phyloP scores from a whole-genome alignment of 2,797 vertebrate species.

The Trematomus bernacchii region DNA sequence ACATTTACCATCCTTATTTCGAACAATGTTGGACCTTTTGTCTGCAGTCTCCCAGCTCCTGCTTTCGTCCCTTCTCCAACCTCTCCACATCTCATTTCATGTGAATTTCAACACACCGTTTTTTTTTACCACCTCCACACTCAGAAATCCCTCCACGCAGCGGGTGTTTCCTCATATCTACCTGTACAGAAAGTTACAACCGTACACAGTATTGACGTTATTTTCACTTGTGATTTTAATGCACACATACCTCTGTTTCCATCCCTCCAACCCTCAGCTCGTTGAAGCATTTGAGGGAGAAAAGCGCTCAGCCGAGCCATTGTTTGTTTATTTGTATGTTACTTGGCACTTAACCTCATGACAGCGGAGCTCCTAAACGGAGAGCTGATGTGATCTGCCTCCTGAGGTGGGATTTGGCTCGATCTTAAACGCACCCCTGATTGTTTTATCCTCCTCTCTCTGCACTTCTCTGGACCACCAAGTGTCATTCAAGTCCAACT shows the following conservation, averaged over 20 bases:
- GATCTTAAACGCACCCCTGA: slow-evolving; percentile 37
- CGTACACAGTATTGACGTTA: slow-evolving; percentile 80
- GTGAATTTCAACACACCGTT: slow-evolving; percentile 67
- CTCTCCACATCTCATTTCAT: slow-evolving; percentile 45
- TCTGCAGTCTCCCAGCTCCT: slow-evolving; percentile 32
- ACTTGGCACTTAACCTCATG: slow-evolving; percentile 85
- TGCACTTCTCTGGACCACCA: slow-evolving; percentile 78
- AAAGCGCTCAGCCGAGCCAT: slow-evolving; percentile 65
- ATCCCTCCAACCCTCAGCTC: slow-evolving; percentile 46
- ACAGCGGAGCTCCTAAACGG: slow-evolving; percentile 58
- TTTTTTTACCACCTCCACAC: slow-evolving; percentile 64
- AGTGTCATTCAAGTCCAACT: slow-evolving; percentile 66
- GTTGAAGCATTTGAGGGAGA: slow-evolving; percentile 33
- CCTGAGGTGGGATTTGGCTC: slow-evolving; percentile 50
- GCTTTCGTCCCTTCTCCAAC: slow-evolving; percentile 20
- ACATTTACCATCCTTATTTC: not conserved
- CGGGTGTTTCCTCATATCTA: slow-evolving; percentile 66
- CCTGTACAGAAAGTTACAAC: slow-evolving; percentile 75
- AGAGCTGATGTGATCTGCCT: slow-evolving; percentile 60
- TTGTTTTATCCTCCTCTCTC: slow-evolving; percentile 47
- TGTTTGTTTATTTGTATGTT: slow-evolving; percentile 71
- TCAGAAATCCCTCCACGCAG: slow-evolving; percentile 41
- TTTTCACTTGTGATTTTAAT: slow-evolving; percentile 55
- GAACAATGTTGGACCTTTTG: slow-evolving; percentile 2
- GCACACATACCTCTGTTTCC: slow-evolving; percentile 78